phyloP scores from a whole-genome alignment of 2,888 invertebrate genomes.

The Drosophila niveifrons region DNA sequence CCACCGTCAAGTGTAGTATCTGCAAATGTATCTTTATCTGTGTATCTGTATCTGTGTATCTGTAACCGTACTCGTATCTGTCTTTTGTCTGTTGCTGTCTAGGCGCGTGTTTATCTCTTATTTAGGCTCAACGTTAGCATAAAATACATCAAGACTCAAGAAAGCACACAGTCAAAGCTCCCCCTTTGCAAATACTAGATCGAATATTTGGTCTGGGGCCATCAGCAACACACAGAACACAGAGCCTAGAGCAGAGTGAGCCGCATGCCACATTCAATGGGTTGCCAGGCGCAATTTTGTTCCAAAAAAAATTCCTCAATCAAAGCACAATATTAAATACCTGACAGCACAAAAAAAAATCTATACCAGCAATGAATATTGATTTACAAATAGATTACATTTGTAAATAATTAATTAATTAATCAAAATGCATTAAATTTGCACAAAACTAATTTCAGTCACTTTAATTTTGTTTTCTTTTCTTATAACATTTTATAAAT shows the following conservation, averaged over 20 bases:
- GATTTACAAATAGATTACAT: too few relatives aligned
- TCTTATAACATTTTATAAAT: too few relatives aligned
- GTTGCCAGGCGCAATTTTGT: neutral
- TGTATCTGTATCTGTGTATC: constrained; percentile 2
- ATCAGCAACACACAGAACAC: too few relatives aligned
- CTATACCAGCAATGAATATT: neutral
- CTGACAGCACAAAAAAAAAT: neutral
- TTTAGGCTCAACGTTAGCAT: constrained; percentile 40
- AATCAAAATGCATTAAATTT: too few relatives aligned
- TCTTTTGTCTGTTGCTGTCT: neutral
- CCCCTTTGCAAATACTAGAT: constrained; percentile 2
- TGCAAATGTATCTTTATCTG: constrained; percentile 10
- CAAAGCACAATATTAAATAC: neutral
- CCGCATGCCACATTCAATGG: constrained; percentile 10
- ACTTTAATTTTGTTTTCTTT: too few relatives aligned
- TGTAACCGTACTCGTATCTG: neutral
- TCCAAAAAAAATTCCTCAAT: neutral
- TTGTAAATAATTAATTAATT: too few relatives aligned
- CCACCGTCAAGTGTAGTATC: constrained; percentile 15
- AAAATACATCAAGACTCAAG: constrained; percentile 8
- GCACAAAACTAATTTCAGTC: too few relatives aligned
- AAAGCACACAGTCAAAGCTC: neutral
- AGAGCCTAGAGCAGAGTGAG: too few relatives aligned
- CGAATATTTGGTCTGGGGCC: neutral
- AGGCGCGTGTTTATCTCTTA: constrained; percentile 43